Base-by-base conservation (phyloP, 2,888 invertebrate genomes). In the Drosophila barbarae region DNA sequence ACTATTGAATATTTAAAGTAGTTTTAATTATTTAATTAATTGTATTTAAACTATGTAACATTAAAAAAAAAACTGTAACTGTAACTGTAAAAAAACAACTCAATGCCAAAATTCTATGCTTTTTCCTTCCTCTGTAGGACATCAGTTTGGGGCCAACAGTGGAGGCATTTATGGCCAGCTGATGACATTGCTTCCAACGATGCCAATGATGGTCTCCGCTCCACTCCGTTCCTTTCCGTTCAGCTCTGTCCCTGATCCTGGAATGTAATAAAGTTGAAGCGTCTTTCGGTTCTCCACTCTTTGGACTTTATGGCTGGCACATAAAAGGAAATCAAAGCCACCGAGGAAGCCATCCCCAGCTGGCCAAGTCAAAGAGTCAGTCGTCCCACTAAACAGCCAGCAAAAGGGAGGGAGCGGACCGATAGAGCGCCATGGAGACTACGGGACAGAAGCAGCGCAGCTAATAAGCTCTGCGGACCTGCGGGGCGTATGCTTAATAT, bases 271-370 rank as follows among this genome's bases (percentile, higher is more conserved):
- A 78, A 83, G 77, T 71, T 59, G 71, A 36, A 71, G 70, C 71
- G 51, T 39, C 52, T 50, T 42, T 58, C 28, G 58, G 34, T 35
- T 58, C 58, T 35, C 41, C 58, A 49, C 32, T 55, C 51, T 54
- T 65, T 46, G 42, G 50, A 50, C 72, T 79, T 79, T 81, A 79
- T 79, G 83, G 70, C 69, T 55, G 35, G 64, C 52, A 65, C 83
- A 82, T 82, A 84, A 84, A 83, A 83, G 77, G 50, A 74, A 81
- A 82, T 82, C 80, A 67, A 69, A 72, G 74, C 64, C 59, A 51
- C 42, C 49, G 39, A 58, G 55, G 61, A 65, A 71, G 66, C 46
- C 59, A 59, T 51, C 35, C 51, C 35, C 47, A 46, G 46, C 30
- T 49, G 60, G 35, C 36, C 35, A 60, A 75, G 74, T 71, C 76